Evolutionary conservation across 2,888 invertebrate species (phyloP).

Genomic region (Drosophila buzzatii): DNA sequence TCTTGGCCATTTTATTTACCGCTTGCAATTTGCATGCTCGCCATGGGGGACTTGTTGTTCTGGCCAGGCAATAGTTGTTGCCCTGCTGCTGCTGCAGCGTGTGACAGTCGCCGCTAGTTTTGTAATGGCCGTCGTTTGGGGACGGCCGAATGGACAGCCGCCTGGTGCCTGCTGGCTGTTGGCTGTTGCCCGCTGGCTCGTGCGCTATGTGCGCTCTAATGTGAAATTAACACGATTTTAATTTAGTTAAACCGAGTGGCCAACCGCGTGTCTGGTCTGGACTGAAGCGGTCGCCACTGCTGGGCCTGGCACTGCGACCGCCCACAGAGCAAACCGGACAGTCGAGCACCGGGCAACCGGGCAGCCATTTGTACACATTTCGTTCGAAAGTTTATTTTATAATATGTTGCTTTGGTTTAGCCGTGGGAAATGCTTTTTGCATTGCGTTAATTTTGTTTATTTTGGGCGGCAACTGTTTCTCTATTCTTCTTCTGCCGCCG

Average conservation of each 20-base stretch:
- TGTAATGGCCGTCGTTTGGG: conserved; percentile 61
- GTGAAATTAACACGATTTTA: conserved; percentile 82
- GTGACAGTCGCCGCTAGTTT: conserved; percentile 61
- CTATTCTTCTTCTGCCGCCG: conserved; percentile 24
- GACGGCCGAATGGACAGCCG: conserved; percentile 35
- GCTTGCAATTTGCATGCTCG: conserved; percentile 69
- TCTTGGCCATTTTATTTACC: conserved; percentile 71
- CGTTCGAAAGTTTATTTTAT: conserved; percentile 71
- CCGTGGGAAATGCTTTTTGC: conserved; percentile 66
- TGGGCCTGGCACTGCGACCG: background rate
- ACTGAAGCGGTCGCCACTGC: conserved; percentile 3
- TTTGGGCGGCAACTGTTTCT: conserved; percentile 48
- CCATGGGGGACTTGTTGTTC: conserved; percentile 45
- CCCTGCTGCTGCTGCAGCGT: conserved; percentile 30
- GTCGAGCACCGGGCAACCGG: background rate
- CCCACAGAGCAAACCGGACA: background rate
- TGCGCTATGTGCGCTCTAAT: conserved; percentile 77
- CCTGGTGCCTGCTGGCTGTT: conserved; percentile 8
- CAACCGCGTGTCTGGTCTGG: conserved; percentile 55
- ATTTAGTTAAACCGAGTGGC: conserved; percentile 81
- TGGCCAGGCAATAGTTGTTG: conserved; percentile 3
- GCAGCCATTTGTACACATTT: conserved; percentile 25
- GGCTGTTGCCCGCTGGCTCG: conserved; percentile 14
- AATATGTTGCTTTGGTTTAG: conserved; percentile 63
- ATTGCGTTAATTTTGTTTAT: conserved; percentile 72